phyloP scores from a whole-genome alignment of 2,797 vertebrate genomes.

The Syngnathus acus region DNA sequence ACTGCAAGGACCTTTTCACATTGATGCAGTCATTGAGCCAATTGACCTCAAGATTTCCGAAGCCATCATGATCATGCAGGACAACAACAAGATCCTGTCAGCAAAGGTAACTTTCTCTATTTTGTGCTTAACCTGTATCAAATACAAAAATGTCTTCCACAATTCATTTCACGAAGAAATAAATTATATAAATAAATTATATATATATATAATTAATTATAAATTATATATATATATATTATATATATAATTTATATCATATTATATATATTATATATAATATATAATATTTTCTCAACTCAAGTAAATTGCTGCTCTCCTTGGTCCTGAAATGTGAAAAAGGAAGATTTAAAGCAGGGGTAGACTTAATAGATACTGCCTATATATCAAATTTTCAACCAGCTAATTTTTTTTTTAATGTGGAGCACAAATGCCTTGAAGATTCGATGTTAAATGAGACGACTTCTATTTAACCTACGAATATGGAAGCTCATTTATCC shows the following conservation, averaged over 20 bases:
- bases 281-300: not conserved
- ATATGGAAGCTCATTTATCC: not conserved
- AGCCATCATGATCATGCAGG: slow-evolving; percentile 96
- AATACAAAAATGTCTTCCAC: not conserved
- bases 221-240: too few species aligned
- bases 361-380: not conserved
- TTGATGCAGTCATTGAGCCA: slow-evolving; percentile 88
- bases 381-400: not conserved
- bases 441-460: not conserved
- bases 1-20: slow-evolving; percentile 90
- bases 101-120: slow-evolving; percentile 76
- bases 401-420: not conserved
- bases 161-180: not conserved
- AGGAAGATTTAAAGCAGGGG: not conserved
- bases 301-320: not conserved
- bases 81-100: slow-evolving; percentile 93
- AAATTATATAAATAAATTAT: not conserved
- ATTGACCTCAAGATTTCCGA: slow-evolving; percentile 97
- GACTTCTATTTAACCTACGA: not conserved
- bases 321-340: not conserved
- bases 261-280: too few species aligned
- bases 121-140: not conserved
- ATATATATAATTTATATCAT: too few species aligned
- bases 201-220: too few species aligned
- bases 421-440: not conserved